Evolutionary conservation across 2,888 invertebrate species (phyloP), one percentile per base, ranked within the genome.

Genomic region (Globia sparganii): DNA sequence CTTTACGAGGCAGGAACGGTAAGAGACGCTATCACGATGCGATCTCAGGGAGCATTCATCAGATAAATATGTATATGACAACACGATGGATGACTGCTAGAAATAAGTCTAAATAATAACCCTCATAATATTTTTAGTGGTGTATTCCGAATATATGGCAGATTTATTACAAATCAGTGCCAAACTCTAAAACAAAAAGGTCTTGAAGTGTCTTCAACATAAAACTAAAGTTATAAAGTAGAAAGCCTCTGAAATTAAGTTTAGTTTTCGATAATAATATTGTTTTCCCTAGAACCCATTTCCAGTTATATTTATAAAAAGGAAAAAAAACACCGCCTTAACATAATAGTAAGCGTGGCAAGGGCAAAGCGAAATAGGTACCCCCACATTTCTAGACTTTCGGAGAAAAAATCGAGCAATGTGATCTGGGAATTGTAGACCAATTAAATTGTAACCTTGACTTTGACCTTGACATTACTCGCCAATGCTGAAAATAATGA

Each of bases 1-100:
- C 81, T 86, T 86, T 85, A 79, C 74, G 77, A 80, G 56, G 69
- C 68, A 68, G 46, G 69, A 53, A 73, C 65, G 67, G 70, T 77
- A 37, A 58, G 62, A 56, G 58, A 25, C 15, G 56, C 56, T 70
- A 84, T 86, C 78, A 73, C 61, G 66, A 75, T 77, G 67, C 68
- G 66, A 87, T 77, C 72, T 84, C 37, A 43, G 66, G 62, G 58
- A 73, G 76, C 43, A 72, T 86, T 77, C 68, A 79, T 77, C 77
- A 76, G 68, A 77, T 70, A 79, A 53, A 74, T 68, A 37, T 77
- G 62, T 56, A 37, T 77, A 65, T 56, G 53, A 72, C 78, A 69
- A 18, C 40, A 61, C 43, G 61, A 72, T 68, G 46, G 62, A 75
- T 77, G 62, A 18, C 25, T 61, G 69, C 11, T 28, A 74, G 43